Conservation (phyloP, 2,888 invertebrate genomes). For the Hydroisotoma schaefferi region DNA sequence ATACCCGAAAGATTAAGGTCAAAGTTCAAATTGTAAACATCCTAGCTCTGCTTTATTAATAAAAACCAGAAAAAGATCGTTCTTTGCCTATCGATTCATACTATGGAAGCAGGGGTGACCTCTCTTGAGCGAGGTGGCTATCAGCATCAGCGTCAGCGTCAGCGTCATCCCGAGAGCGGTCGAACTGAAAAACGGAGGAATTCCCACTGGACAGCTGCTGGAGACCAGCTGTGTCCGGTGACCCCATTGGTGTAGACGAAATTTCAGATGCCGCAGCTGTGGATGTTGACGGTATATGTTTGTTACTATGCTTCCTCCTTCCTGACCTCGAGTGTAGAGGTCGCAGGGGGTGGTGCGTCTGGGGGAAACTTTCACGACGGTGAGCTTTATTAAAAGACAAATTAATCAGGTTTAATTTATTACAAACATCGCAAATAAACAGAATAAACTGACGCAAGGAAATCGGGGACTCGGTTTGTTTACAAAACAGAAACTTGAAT, state of each 20-base stretch:
- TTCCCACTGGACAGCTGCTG: constrained; percentile 19
- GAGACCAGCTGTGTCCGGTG: constrained; percentile 12
- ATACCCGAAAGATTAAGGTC: not conserved
- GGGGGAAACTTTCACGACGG: constrained; percentile 62
- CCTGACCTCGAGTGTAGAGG: constrained; percentile 58
- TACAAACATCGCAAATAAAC: too few species aligned
- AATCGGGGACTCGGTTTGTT: too few species aligned
- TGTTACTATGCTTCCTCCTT: constrained; percentile 53
- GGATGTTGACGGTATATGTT: constrained; percentile 15
- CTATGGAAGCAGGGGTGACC: too few species aligned
- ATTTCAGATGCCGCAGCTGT: not conserved
- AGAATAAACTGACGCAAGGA: too few species aligned
- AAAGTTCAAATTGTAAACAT: not conserved
- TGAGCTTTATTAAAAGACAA: constrained; percentile 55
- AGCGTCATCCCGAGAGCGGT: not conserved
- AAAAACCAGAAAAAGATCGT: too few species aligned
- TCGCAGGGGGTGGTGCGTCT: constrained; percentile 62
- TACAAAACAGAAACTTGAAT: too few species aligned
- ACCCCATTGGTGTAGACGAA: not conserved
- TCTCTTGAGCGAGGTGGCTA: not conserved
- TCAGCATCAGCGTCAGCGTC: not conserved
- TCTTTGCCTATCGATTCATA: too few species aligned
- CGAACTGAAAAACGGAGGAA: constrained; percentile 9
- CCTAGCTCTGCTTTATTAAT: too few species aligned
- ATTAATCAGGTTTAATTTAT: too few species aligned